Evolutionary conservation across 2,888 invertebrate species (phyloP).

Genomic region (Nemurella pictetii): DNA sequence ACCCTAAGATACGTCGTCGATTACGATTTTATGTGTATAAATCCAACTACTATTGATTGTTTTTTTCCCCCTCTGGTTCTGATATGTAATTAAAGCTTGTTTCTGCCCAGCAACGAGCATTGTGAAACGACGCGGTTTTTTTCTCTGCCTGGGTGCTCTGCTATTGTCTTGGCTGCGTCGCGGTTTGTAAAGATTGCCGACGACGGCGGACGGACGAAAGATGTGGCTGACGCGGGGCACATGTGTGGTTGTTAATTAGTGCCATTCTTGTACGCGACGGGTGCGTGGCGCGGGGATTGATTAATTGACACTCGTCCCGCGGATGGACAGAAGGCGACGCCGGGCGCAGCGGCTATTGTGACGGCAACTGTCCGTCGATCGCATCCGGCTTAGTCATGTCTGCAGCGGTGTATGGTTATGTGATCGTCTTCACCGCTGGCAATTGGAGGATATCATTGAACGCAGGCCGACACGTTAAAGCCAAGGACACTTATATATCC

Average conservation of each 20-base stretch:
- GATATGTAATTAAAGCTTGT: background rate
- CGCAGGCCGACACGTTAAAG: too few species aligned
- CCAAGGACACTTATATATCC: too few species aligned
- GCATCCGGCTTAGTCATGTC: background rate
- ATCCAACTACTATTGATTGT: background rate
- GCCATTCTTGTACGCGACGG: background rate
- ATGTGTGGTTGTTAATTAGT: background rate
- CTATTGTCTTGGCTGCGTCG: background rate
- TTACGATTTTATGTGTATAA: background rate
- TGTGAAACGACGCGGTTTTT: background rate
- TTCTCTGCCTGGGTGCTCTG: background rate
- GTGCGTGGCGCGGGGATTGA: background rate
- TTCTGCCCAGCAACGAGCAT: background rate
- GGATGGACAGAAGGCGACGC: background rate
- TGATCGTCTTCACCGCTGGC: too few species aligned
- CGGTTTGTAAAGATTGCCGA: background rate
- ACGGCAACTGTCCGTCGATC: background rate
- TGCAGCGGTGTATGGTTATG: too few species aligned
- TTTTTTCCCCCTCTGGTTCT: background rate
- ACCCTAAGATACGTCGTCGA: background rate
- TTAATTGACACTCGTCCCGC: background rate
- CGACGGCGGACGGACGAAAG: background rate
- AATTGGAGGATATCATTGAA: too few species aligned
- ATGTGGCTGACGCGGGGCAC: background rate
- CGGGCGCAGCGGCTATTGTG: background rate